Evolutionary conservation across 2,113 vertebrate genomes (phyloP), one percentile per base, ranked within the genome.

Genomic region (Papio anubis): DNA sequence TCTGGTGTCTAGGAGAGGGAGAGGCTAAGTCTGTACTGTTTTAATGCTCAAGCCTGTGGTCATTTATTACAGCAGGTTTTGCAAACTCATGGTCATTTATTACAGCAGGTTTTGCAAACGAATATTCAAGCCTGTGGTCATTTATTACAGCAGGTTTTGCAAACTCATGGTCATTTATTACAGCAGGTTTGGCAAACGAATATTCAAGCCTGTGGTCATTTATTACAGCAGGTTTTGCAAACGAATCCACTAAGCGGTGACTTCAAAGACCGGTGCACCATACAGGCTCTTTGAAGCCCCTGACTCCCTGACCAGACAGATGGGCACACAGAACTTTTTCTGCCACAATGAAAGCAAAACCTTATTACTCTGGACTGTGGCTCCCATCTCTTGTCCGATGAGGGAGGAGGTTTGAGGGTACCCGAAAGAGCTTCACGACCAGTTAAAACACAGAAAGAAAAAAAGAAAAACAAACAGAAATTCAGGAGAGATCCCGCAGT

Each of bases 351-450:
- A 70, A 2, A 8, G 8, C 14, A 2, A 9, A 35, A 0, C 1
- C 0, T 7, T 21, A 0, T 0, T 0, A 8, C 3, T 27, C 10
- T 0, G 14, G 1, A 0, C 9, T 1, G 0, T 12, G 0, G 0
- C 14, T 4, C 23, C 0, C 4, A 20, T 0, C 50, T 40, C n/a
- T 48, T 38, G 9, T 17, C 11, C 0, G 23, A 8, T 0, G 2
- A 21, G 5, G 0, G 3, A 30, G 32, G 8, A 30, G 32, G 8
- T 5, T 1, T 4, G 70, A 3, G 14, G 2, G 21, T 5, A 0
- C 0, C 14, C 10, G 0, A 10, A 16, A 18, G 10, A 16, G 18
- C 6, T 5, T 66, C 45, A 0, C 1, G 57, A 14, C 64, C 16
- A 4, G 59, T 27, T 27, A 20, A 4, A 57, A 25, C 1, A 38